These are phyloP conservation scores for Phymastichus coffea DNA, from an alignment of 1,140 invertebrate genomes.

Conservation along the genomic window DNA sequence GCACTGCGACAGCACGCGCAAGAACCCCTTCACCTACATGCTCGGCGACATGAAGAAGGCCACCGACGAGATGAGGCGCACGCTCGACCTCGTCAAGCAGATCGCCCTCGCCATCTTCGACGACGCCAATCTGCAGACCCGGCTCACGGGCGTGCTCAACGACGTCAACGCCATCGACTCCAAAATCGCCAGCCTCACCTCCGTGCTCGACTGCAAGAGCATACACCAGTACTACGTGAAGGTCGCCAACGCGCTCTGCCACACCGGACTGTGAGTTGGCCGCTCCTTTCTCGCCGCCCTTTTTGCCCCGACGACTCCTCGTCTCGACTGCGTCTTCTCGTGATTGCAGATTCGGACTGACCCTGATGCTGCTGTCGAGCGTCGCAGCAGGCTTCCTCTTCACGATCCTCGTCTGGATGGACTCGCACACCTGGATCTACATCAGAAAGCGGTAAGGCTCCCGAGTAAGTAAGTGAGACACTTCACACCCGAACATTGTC, in stretches of 20 bases:
- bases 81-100: slow-evolving; percentile 62
- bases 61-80: slow-evolving; percentile 68
- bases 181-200: slow-evolving; percentile 59
- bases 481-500: background rate
- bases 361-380: slow-evolving; percentile 82
- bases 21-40: slow-evolving; percentile 77
- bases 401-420: slow-evolving; percentile 88
- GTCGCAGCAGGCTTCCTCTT: slow-evolving; percentile 82
- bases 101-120: slow-evolving; percentile 67
- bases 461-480: too few species aligned
- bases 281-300: background rate
- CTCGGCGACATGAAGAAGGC: slow-evolving; percentile 73
- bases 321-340: too few species aligned
- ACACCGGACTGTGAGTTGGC: slow-evolving; percentile 72
- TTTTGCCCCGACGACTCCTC: background rate
- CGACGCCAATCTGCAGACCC: slow-evolving; percentile 64
- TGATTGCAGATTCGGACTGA: slow-evolving; percentile 65
- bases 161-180: slow-evolving; percentile 70
- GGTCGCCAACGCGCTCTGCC: slow-evolving; percentile 75
- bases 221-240: slow-evolving; percentile 78
- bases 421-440: slow-evolving; percentile 95
- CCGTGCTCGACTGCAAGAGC: slow-evolving; percentile 76
- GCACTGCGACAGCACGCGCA: slow-evolving; percentile 74
- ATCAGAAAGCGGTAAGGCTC: slow-evolving; percentile 80
- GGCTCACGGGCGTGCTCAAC: slow-evolving; percentile 69